phyloP scores from a whole-genome alignment of 2,888 invertebrate species.

The Glaucopsyche alexis region DNA sequence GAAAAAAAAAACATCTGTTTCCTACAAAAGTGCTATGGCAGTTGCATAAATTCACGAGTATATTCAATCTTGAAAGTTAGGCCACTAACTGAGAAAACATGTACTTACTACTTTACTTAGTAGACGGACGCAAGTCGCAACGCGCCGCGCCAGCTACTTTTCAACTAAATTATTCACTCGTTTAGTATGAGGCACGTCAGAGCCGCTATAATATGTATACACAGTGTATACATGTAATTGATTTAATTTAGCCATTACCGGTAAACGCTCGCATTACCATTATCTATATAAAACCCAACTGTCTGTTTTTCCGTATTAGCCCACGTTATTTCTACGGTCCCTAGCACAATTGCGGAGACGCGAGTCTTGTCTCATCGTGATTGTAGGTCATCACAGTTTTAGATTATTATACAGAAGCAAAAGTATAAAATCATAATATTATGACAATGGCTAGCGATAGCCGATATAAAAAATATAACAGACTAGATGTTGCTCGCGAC shows the following conservation, averaged over 20 bases:
- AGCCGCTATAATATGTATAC: background rate
- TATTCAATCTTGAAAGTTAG: too few relatives aligned
- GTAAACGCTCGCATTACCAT: constrained; percentile 5
- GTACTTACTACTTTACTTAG: too few relatives aligned
- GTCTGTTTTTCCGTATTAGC: constrained; percentile 9
- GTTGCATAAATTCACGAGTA: too few relatives aligned
- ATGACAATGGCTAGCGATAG: too few relatives aligned
- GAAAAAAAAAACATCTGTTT: too few relatives aligned
- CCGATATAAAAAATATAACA: too few relatives aligned
- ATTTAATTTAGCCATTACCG: constrained; percentile 8
- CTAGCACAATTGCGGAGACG: too few relatives aligned
- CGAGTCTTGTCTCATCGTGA: background rate
- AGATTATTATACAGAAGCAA: too few relatives aligned
- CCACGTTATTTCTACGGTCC: background rate
- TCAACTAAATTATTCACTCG: constrained; percentile 4
- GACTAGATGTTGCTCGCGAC: too few relatives aligned
- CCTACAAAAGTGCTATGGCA: too few relatives aligned
- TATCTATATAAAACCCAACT: background rate
- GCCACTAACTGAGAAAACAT: too few relatives aligned
- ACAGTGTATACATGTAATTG: constrained; percentile 6
- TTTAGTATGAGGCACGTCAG: constrained; percentile 1
- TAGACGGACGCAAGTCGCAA: background rate
- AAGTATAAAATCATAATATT: too few relatives aligned
- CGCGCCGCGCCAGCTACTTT: background rate
- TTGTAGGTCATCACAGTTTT: background rate